Conservation (phyloP, 2,888 invertebrate genomes). For the Drosophila fungiperda region DNA sequence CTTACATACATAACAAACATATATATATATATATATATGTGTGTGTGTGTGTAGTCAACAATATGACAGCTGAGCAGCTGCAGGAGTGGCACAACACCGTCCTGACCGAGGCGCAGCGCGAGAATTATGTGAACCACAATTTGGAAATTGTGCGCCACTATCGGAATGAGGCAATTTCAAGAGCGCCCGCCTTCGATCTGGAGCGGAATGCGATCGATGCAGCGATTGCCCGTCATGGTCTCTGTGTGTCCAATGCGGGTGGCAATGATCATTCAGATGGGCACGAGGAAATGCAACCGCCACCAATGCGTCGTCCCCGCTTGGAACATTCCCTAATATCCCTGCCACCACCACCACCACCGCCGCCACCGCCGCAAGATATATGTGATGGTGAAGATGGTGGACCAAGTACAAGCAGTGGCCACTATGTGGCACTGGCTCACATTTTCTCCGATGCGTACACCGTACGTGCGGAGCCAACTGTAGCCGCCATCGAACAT, state of each 20-base stretch:
- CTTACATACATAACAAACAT: not conserved
- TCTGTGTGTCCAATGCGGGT: slow-evolving; percentile 23
- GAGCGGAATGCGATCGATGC: slow-evolving; percentile 60
- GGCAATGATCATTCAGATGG: slow-evolving; percentile 11
- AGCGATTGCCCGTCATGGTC: slow-evolving; percentile 55
- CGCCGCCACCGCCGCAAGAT: slow-evolving; percentile 2
- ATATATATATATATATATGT: slow-evolving; percentile 4
- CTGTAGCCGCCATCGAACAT: slow-evolving; percentile 1
- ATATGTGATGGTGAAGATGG: not conserved
- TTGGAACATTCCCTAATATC: slow-evolving; percentile 29
- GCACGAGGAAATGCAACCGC: slow-evolving; percentile 45
- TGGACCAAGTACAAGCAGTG: slow-evolving; percentile 9
- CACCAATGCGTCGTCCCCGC: slow-evolving; percentile 52
- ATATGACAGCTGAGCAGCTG: slow-evolving; percentile 55
- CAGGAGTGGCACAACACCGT: slow-evolving; percentile 45
- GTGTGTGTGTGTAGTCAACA: slow-evolving; percentile 36
- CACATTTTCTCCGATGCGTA: slow-evolving; percentile 43
- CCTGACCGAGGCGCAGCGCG: slow-evolving; percentile 51
- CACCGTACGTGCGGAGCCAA: slow-evolving; percentile 1
- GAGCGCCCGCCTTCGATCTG: slow-evolving; percentile 43
- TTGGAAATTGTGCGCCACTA: slow-evolving; percentile 58
- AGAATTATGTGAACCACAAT: slow-evolving; percentile 57
- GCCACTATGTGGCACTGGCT: slow-evolving; percentile 44
- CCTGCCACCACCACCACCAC: not conserved
- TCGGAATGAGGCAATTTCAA: slow-evolving; percentile 51